Conservation (phyloP, 2,797 vertebrate genomes). For the Cryptoblepharus egeriae region DNA sequence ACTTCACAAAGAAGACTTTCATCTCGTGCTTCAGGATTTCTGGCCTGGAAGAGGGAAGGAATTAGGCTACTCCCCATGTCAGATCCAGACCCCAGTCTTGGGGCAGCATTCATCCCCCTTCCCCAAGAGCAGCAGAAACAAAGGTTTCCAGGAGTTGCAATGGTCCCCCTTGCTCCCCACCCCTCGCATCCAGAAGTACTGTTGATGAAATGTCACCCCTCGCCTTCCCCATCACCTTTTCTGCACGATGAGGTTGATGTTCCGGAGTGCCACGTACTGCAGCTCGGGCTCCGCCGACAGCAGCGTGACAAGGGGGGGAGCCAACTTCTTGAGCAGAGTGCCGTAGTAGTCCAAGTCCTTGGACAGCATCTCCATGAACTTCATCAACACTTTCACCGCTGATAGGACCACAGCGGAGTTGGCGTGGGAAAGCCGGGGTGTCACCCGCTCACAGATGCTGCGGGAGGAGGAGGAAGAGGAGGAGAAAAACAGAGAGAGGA, state of each 20-base stretch:
- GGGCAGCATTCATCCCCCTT: too few species aligned
- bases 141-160: too few species aligned
- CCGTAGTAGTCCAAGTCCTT: slow-evolving; percentile 98
- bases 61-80: background rate
- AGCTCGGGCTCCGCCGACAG: slow-evolving; percentile 98
- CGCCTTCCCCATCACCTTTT: slow-evolving; percentile 89
- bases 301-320: slow-evolving; percentile 94
- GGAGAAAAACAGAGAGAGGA: too few species aligned
- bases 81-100: accelerated
- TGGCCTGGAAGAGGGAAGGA: slow-evolving; percentile 70
- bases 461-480: too few species aligned
- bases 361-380: slow-evolving; percentile 95
- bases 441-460: slow-evolving; percentile 97
- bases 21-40: slow-evolving; percentile 87
- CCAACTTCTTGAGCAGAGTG: slow-evolving; percentile 96
- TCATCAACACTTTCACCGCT: slow-evolving; percentile 98
- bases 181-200: too few species aligned
- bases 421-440: slow-evolving; percentile 95
- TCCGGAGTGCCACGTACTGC: slow-evolving; percentile 97
- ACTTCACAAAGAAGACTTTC: slow-evolving; percentile 87
- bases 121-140: too few species aligned
- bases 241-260: slow-evolving; percentile 99
- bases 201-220: too few species aligned
- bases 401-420: slow-evolving; percentile 98
- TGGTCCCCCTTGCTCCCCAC: too few species aligned